A percentile compares a stretch with the other conserved stretches of the same genome.
Conservation (phyloP, 2,888 invertebrate genomes). For the Mactromeris polynyma region DNA sequence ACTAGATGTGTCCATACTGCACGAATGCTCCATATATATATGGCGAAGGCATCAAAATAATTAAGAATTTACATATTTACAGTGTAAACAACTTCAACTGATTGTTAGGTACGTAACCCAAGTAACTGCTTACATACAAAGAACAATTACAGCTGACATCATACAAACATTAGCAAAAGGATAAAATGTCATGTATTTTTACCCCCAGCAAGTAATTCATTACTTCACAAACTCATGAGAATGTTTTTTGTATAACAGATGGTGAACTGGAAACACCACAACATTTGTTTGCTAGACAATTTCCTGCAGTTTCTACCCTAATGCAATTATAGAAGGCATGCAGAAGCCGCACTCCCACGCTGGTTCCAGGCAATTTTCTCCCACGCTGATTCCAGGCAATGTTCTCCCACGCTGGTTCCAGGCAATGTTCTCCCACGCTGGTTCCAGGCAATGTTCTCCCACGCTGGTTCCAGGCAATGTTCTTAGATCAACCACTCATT, state of each 20-base stretch:
- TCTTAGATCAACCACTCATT: no score
- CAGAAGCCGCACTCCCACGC: not conserved
- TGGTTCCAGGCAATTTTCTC: not conserved
- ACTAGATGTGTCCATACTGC: no score
- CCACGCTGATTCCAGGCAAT: no score
- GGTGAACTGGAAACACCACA: not conserved
- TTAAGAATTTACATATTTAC: not conserved
- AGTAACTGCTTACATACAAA: not conserved
- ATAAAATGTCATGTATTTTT: not conserved
- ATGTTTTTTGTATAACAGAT: not conserved
- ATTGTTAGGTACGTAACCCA: not conserved
- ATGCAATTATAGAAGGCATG: not conserved
- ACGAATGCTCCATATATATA: no score
- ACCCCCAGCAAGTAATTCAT: not conserved
- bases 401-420: no score
- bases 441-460: no score
- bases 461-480: no score
- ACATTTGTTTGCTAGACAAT: not conserved
- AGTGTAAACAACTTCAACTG: not conserved
- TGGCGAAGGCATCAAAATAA: no score
- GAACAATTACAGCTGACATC: not conserved
- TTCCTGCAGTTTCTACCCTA: not conserved
- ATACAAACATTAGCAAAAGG: not conserved
- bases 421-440: not conserved
- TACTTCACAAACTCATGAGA: not conserved